These are phyloP conservation scores for Eilema caniola DNA, from an alignment of 2,888 invertebrate genomes.

Conservation along the genomic window DNA sequence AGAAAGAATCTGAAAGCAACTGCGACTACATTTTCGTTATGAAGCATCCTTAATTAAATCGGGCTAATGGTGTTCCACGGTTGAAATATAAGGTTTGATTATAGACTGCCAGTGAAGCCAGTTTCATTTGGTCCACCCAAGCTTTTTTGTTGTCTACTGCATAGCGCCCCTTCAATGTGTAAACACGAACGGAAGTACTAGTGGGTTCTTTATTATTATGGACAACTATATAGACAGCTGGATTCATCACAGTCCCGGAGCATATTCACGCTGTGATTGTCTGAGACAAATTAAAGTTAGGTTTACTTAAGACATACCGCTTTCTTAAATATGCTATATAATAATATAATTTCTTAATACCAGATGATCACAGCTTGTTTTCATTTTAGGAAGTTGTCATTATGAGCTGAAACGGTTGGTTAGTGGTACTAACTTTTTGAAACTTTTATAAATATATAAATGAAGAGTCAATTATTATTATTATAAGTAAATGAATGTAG, in stretches of 20 bases:
- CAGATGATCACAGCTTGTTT: too few relatives aligned
- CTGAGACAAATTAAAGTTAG: neutral
- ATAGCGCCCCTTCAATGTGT: constrained; percentile 39
- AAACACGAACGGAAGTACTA: constrained; percentile 38
- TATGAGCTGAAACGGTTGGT: too few relatives aligned
- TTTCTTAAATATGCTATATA: too few relatives aligned
- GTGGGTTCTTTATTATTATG: constrained; percentile 27
- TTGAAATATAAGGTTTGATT: constrained; percentile 31
- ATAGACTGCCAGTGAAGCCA: constrained; percentile 35
- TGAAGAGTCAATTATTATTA: too few relatives aligned
- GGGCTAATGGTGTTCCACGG: constrained; percentile 12
- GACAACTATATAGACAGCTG: neutral
- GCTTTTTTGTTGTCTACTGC: constrained; percentile 37
- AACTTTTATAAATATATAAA: too few relatives aligned
- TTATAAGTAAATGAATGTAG: too few relatives aligned
- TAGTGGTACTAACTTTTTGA: too few relatives aligned
- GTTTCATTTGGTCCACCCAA: constrained; percentile 36
- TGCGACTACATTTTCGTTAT: constrained; percentile 9
- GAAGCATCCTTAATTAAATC: constrained; percentile 21
- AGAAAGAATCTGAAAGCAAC: neutral
- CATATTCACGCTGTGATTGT: neutral
- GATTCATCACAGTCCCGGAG: neutral
- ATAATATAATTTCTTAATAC: too few relatives aligned
- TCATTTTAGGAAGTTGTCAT: too few relatives aligned
- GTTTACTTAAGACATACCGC: neutral